Evolutionary conservation across 2,797 vertebrate species (phyloP), one percentile per base, ranked within the genome.

Genomic region (Spatula versicolor): DNA sequence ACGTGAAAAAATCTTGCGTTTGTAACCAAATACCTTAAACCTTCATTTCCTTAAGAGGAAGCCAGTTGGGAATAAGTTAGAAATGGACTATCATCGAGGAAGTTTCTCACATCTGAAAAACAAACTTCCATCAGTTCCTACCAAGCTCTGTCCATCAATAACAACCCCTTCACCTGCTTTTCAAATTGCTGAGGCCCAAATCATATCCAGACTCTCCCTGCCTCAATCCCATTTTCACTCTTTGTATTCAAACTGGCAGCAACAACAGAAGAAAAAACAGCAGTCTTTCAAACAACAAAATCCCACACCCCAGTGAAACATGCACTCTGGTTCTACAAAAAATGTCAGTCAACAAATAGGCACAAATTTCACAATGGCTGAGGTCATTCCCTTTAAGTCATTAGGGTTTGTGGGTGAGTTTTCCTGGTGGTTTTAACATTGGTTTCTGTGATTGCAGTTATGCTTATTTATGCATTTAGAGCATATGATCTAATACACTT

Each of bases 391-490:
- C 87, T 96, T 64, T 56, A 91, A 93, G 89, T 92, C 94, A 92
- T 93, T 95, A 89, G 52, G 39, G 90, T 90, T 97, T 94, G 93
- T 56, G 96, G 93, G 93, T 91, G 86, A 96, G 58, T 66, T 96
- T 95, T 92, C 50, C 93, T 90, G 94, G 97, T 96, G 96, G 97
- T 97, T 97, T 97, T 95, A 86, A 69, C 95, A 92, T 96, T 89
- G 96, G 96, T 95, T 96, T 97, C 96, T 97, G 96, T 97, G 96
- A 98, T 96, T 95, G 97, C 96, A 97, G 91, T 69, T 81, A 96
- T 92, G 97, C 96, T 97, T 97, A 98, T 97, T 97, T 97, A 97
- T 97, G 97, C 94, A 97, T 97, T 97, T 98, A 95, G 95, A 96
- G 93, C 95, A 15, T 96, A 98, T 97, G 97, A 97, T 96, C 96